Percentiles rank a stretch among this genome's conserved stretches.
These are phyloP conservation scores for Aphrophora alni DNA, from an alignment of 2,888 invertebrate genomes.

Conservation along the genomic window DNA sequence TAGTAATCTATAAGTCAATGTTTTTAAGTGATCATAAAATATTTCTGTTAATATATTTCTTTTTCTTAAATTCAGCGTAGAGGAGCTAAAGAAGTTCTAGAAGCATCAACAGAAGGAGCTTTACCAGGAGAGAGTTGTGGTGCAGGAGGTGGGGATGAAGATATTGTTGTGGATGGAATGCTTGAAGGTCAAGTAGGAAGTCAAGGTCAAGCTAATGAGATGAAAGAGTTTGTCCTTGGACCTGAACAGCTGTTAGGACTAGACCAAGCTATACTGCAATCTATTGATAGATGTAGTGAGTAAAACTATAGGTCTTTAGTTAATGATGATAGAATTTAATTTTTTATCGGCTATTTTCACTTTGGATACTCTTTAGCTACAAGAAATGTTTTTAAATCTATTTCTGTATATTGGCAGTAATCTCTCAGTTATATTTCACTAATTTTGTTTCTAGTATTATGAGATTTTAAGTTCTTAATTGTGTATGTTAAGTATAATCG, in stretches of 20 bases:
- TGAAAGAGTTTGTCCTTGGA: constrained; percentile 71
- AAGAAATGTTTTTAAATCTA: too few relatives aligned
- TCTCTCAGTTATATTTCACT: too few relatives aligned
- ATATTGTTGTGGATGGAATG: constrained; percentile 71
- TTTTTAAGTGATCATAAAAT: too few relatives aligned
- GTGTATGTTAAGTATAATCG: too few relatives aligned
- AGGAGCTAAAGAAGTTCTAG: constrained; percentile 67
- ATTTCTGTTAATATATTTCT: too few relatives aligned
- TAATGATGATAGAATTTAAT: too few relatives aligned
- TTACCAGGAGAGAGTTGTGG: constrained; percentile 55
- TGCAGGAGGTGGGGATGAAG: constrained; percentile 65
- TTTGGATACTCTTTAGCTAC: background rate
- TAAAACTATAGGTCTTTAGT: too few relatives aligned
- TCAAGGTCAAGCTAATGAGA: constrained; percentile 57
- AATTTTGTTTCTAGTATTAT: too few relatives aligned
- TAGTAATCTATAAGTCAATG: too few relatives aligned
- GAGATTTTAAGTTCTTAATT: too few relatives aligned
- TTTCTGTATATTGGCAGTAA: too few relatives aligned
- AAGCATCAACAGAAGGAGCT: constrained; percentile 57
- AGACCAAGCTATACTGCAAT: constrained; percentile 89
- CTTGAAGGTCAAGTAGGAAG: constrained; percentile 58
- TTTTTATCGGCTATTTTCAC: background rate
- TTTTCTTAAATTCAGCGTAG: constrained; percentile 61
- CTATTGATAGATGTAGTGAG: constrained; percentile 87
- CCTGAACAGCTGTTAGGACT: constrained; percentile 84